These are phyloP conservation scores for Pimpla rufipes DNA, from an alignment of 2,888 invertebrate species.

Conservation along the genomic window DNA sequence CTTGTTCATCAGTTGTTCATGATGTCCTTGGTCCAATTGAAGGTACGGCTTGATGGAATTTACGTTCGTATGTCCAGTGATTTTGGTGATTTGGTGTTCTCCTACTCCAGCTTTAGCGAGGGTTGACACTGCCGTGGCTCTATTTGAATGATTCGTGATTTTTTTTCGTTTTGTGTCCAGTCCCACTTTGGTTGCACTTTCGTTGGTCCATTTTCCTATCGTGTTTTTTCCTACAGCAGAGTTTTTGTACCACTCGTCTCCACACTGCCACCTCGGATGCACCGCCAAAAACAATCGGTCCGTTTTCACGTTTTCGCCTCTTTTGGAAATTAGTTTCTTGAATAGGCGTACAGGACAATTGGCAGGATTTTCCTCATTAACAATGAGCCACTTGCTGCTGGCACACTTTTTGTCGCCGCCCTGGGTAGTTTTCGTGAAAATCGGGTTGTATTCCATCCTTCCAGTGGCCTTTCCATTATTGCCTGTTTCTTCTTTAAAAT, in stretches of 20 bases:
- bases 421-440: no score
- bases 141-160: slow-evolving; percentile 54
- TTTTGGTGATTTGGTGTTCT: slow-evolving; percentile 59
- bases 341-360: no score
- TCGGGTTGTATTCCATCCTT: no score
- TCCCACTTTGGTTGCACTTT: slow-evolving; percentile 29
- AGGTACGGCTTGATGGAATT: slow-evolving; percentile 36
- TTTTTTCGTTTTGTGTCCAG: slow-evolving; percentile 52
- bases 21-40: slow-evolving; percentile 28
- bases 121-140: slow-evolving; percentile 51
- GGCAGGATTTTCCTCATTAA: no score
- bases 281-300: slow-evolving; percentile 66
- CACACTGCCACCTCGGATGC: slow-evolving; percentile 60
- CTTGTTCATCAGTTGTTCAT: slow-evolving; percentile 23
- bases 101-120: slow-evolving; percentile 52
- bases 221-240: slow-evolving; percentile 32
- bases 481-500: no score
- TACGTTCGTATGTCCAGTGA: slow-evolving; percentile 26
- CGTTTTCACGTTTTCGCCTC: slow-evolving; percentile 55
- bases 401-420: no score
- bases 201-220: slow-evolving; percentile 52
- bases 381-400: no score
- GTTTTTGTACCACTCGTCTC: slow-evolving; percentile 58
- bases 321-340: slow-evolving; percentile 32
- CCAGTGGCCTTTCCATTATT: no score